Evolutionary conservation across 2,888 invertebrate species (phyloP).

Genomic region (Lamproptera curius): DNA sequence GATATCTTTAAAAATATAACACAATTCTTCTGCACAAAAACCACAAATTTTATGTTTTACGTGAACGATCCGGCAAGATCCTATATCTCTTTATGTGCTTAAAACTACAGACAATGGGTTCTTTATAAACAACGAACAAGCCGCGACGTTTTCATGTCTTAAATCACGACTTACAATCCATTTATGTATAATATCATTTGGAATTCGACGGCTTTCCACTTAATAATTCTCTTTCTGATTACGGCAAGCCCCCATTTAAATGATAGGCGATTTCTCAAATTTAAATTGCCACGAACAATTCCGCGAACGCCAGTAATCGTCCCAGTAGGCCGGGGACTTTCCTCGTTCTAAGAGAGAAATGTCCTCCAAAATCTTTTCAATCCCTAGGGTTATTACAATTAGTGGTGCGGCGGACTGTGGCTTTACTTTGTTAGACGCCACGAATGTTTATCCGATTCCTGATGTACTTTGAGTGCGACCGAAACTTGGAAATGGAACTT

Average conservation of each 20-base stretch:
- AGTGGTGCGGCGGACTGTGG: conserved; percentile 7
- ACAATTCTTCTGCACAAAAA: too few relatives aligned
- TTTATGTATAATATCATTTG: neutral
- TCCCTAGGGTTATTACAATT: conserved; percentile 16
- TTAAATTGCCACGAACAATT: conserved; percentile 16
- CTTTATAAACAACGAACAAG: neutral
- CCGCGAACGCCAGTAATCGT: conserved; percentile 11
- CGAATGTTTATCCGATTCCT: conserved; percentile 6
- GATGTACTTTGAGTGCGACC: too few relatives aligned
- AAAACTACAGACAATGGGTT: neutral
- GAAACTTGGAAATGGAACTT: too few relatives aligned
- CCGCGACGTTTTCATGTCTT: neutral
- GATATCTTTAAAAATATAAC: too few relatives aligned
- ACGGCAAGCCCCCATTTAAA: conserved; percentile 12
- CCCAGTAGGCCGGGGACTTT: conserved; percentile 1
- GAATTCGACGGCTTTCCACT: conserved; percentile 3
- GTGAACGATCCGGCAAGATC: too few relatives aligned
- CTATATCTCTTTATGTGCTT: too few relatives aligned
- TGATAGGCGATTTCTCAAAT: conserved; percentile 9
- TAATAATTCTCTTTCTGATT: conserved; percentile 4
- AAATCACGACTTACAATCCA: neutral
- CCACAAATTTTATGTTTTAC: too few relatives aligned
- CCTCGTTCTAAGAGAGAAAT: conserved; percentile 1
- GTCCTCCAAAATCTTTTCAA: conserved; percentile 2
- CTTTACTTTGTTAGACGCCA: conserved; percentile 4